phyloP scores from a whole-genome alignment of 1,140 invertebrate species.

The Brachionus koreanus region DNA sequence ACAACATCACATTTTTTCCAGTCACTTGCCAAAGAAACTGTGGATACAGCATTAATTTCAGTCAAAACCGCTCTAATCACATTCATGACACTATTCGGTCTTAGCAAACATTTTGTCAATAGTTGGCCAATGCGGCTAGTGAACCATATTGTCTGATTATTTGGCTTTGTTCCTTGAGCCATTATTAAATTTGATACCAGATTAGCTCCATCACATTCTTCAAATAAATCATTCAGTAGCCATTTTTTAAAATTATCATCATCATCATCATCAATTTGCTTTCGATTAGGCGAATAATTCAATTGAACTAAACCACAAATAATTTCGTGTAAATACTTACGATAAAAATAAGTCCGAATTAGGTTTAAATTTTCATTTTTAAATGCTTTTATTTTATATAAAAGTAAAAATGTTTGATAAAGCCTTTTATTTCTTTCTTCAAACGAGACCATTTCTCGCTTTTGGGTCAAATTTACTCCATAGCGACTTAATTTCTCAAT shows the following conservation, averaged over 20 bases:
- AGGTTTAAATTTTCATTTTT: conserved; percentile 25
- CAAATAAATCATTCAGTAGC: conserved; percentile 63
- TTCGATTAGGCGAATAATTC: conserved; percentile 64
- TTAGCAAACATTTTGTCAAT: conserved; percentile 62
- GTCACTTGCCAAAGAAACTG: conserved; percentile 48
- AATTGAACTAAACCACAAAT: conserved; percentile 68
- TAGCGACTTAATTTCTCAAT: conserved; percentile 50
- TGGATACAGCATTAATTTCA: conserved; percentile 57
- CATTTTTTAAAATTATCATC: conserved; percentile 60
- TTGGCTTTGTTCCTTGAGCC: conserved; percentile 39
- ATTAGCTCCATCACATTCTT: conserved; percentile 67
- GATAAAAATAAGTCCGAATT: conserved; percentile 11
- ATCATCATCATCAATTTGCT: conserved; percentile 58
- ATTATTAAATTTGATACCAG: conserved; percentile 63
- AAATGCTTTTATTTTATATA: conserved; percentile 52
- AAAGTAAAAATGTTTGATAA: conserved; percentile 46
- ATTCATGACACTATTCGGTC: conserved; percentile 64
- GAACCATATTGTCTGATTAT: conserved; percentile 64
- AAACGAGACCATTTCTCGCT: not conserved
- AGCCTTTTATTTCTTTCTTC: conserved; percentile 46
- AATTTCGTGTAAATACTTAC: conserved; percentile 37
- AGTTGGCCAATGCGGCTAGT: conserved; percentile 63
- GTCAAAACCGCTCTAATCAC: conserved; percentile 64
- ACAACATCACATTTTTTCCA: conserved; percentile 64
- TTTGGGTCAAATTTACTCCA: conserved; percentile 40